phyloP scores from a whole-genome alignment of 2,888 invertebrate species.

The Odontocolon sp. region DNA sequence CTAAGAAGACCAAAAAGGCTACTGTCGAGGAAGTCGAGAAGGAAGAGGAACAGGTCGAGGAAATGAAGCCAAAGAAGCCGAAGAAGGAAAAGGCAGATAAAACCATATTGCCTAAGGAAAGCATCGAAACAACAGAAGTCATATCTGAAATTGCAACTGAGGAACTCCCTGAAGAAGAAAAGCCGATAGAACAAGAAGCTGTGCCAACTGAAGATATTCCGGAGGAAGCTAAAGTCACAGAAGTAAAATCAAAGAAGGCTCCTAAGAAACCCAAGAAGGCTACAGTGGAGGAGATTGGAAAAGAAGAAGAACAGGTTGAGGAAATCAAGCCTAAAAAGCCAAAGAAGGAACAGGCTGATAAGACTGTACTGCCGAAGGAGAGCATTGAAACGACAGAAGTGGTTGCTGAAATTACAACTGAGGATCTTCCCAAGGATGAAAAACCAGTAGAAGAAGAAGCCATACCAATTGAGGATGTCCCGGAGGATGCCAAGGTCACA shows the following conservation, averaged over 20 bases:
- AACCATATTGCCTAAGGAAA: conserved; percentile 62
- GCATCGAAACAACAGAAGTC: conserved; percentile 67
- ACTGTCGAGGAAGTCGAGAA: conserved; percentile 35
- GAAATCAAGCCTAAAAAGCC: conserved; percentile 66
- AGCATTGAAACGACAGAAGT: conserved; percentile 68
- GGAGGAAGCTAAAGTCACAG: conserved; percentile 54
- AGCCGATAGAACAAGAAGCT: conserved; percentile 60
- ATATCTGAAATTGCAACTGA: conserved; percentile 66
- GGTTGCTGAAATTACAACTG: conserved; percentile 65
- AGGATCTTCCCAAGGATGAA: conserved; percentile 57
- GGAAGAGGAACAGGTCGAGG: conserved; percentile 53
- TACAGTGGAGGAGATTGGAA: conserved; percentile 32
- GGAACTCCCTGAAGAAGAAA: conserved; percentile 54
- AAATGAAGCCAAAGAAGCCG: conserved; percentile 65
- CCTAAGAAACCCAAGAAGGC: conserved; percentile 54
- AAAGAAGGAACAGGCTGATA: conserved; percentile 64
- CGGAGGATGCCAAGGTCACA: conserved; percentile 52
- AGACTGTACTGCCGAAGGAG: conserved; percentile 61
- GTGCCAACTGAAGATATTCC: conserved; percentile 60
- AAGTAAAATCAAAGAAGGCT: conserved; percentile 64
- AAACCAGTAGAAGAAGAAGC: conserved; percentile 61
- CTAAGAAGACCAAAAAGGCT: conserved; percentile 54
- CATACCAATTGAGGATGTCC: conserved; percentile 60
- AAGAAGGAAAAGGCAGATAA: conserved; percentile 65
- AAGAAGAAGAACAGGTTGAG: conserved; percentile 49